Evolutionary conservation across 2,797 vertebrate species (phyloP).

Genomic region (Graptemys geographica): DNA sequence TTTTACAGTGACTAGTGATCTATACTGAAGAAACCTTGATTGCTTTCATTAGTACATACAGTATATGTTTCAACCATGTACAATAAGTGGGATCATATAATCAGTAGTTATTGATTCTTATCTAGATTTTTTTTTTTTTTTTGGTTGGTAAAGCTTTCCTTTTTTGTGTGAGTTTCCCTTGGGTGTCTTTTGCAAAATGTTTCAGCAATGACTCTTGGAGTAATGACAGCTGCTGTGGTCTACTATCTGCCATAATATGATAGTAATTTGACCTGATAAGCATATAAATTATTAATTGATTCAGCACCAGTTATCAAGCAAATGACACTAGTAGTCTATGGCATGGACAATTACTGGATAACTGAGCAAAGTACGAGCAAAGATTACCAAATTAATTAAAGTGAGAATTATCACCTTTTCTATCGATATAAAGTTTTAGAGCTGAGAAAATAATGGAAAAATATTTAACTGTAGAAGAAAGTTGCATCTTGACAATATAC

Average conservation of each 20-base stretch:
- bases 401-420: neutral
- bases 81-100: neutral
- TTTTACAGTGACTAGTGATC: neutral
- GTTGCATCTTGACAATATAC: neutral
- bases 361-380: neutral
- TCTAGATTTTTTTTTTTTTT: neutral
- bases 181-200: neutral
- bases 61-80: neutral
- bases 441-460: neutral
- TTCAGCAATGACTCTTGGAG: neutral
- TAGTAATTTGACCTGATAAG: conserved; percentile 1
- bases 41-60: neutral
- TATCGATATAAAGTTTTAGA: neutral
- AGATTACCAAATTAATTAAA: neutral
- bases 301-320: neutral
- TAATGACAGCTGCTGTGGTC: neutral
- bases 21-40: neutral
- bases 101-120: neutral
- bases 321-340: neutral
- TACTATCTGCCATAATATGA: neutral
- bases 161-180: neutral
- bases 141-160: neutral
- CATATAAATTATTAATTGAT: conserved; percentile 6
- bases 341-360: neutral
- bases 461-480: neutral